Base-by-base conservation (phyloP, 2,888 invertebrate species). In the Laothoe populi region DNA sequence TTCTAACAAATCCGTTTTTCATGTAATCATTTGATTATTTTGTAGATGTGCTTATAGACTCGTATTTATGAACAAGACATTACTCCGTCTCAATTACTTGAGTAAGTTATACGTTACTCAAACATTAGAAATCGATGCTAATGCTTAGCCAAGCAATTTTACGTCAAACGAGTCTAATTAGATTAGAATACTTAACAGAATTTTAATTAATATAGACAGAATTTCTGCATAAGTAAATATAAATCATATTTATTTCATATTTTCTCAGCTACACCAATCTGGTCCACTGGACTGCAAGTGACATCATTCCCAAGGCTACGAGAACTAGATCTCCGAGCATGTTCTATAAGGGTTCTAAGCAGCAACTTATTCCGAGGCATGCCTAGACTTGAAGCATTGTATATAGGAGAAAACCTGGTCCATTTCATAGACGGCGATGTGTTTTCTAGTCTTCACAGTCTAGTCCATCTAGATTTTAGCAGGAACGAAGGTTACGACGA, bases 241-340 rank as follows among this genome's bases (percentile, higher is more conserved):
- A 46, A 46, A 16, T 16, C 26, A 59, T 35, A 21, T 24, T n/a
- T 40, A 40, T 24, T 1, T 26, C 16, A 4, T 10, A 42, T 11
- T 63, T 24, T 35, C 21, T 13, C 66, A 75, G 73, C 73, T 75
- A 78, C 64, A 2, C 58, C 75, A 11, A 61, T 69, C 0, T 92
- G 91, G 91, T 78, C 84, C 0, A 64, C 66, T 0, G 85, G 85
- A 0, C 79, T 92, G 1, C 60, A 68, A 24, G 64, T 69, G 0
- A 64, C 77, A 0, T 38, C 26, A 0, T 90, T 95, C 67, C 70
- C 79, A 0, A 71, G 72, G 0, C 81, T 95, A 0, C 73, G 77
- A 48, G 94, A 95, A 65, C 72, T 95, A n/a, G 95, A 95, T 66
- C 80, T 95, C 0, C 86, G 94, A 63, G 80, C 91, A 0, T 95